Conservation (phyloP, 1,140 invertebrate species). For the Charaxes varanes region DNA sequence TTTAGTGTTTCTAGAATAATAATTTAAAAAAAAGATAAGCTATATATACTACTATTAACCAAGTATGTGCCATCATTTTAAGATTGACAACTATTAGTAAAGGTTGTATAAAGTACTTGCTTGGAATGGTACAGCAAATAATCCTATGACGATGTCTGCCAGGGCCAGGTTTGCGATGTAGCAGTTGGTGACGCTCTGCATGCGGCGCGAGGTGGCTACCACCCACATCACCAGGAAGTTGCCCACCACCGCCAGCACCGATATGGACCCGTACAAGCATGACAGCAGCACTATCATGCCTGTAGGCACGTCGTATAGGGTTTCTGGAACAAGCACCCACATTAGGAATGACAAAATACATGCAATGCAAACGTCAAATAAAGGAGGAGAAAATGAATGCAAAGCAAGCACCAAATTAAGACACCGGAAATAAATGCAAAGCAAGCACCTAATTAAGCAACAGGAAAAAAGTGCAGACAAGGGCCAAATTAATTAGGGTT, state of each 20-base stretch:
- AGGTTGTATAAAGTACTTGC: conserved; percentile 70
- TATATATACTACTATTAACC: too few species aligned
- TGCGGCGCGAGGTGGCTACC: conserved; percentile 80
- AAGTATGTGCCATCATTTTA: too few species aligned
- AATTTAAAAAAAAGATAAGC: too few species aligned
- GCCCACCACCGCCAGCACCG: conserved; percentile 85
- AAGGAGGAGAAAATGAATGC: too few species aligned
- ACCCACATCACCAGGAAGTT: conserved; percentile 90
- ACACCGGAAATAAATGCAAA: too few species aligned
- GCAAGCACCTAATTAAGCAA: too few species aligned
- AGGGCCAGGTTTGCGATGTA: conserved; percentile 87
- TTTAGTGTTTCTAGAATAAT: too few species aligned
- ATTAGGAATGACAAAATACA: background rate
- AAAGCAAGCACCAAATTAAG: too few species aligned
- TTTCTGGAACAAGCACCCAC: conserved; percentile 34
- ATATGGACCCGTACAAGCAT: conserved; percentile 87
- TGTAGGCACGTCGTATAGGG: conserved; percentile 82
- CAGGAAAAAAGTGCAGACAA: too few species aligned
- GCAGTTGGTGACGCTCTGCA: conserved; percentile 89
- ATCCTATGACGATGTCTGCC: conserved; percentile 85
- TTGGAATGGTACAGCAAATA: conserved; percentile 88
- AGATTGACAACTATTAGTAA: too few species aligned
- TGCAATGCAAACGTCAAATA: too few species aligned
- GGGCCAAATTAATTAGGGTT: too few species aligned
- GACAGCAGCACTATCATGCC: conserved; percentile 84